Base-by-base conservation (phyloP, 2,888 invertebrate genomes). In the Timandra comae region DNA sequence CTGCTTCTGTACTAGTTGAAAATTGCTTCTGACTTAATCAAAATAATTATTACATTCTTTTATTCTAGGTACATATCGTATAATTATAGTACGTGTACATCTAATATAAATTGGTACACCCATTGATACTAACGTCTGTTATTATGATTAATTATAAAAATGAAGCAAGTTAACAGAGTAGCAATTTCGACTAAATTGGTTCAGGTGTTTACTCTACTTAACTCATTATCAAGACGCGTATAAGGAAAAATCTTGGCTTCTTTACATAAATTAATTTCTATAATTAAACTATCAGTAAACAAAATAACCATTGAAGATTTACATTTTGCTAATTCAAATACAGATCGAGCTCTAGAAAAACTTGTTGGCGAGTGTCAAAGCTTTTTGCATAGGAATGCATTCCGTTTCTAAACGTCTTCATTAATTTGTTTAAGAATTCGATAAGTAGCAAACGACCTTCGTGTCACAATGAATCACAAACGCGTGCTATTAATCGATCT, bases 401-500 rank as follows among this genome's bases (percentile, higher is more conserved):
- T 26, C 19, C 25, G 33, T 33, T 37, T 37, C 31, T 26, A 35
- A 38, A 29, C 32, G 33, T 38, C 11, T 41, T 35, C 37, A 35
- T 23, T 37, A 41, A 43, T 43, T 43, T 42, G 29, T 11, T 30
- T 40, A 28, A 32, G 40, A 49, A 63, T 63, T 63, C 16, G 16
- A 16, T 16, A 16, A 59, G 52, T 57, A 58, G 58, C 59, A 54
- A 49, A 24, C 11, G 24, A 24, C 24, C 24, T 10, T 24, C 22
- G 22, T 1, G 9, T 11, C 24, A 32, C 35, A 50, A 48, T 49
- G 48, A 57, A 62, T 59, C 41, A 52, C 35, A 40, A 55, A 49
- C 39, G 46, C 41, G 44, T 51, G 51, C 53, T 53, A 41, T 40
- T 16, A 42, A 52, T 56, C 55, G 51, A 55, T 59, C 61, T 52